Percentiles rank a stretch among this genome's conserved stretches.
Conservation (phyloP, 2,113 vertebrate species). For the Lasiurus cinereus region DNA sequence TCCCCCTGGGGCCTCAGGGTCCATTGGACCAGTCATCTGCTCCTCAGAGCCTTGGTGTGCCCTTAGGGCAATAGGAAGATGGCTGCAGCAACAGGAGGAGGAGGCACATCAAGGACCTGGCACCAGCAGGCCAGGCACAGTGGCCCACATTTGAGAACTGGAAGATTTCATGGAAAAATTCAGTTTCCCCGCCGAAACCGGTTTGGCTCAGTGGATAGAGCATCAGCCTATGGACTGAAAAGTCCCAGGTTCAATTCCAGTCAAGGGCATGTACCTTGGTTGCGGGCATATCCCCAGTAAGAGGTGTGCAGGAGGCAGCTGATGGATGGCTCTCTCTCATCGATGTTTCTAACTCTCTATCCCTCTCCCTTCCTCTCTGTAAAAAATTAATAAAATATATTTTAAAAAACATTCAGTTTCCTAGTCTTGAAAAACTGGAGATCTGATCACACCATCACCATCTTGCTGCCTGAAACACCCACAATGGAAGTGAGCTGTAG, state of each 20-base stretch:
- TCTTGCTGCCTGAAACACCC: background rate
- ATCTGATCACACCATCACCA: rapidly evolving
- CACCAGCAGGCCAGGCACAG: background rate
- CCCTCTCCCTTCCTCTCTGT: too few species aligned
- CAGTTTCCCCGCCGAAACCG: background rate
- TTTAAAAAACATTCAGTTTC: background rate
- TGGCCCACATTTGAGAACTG: background rate
- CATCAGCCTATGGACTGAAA: too few species aligned
- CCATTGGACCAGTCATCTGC: background rate
- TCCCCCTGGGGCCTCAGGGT: background rate
- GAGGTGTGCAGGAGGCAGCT: too few species aligned
- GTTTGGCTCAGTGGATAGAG: too few species aligned
- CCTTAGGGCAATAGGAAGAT: background rate
- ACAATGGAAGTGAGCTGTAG: rapidly evolving
- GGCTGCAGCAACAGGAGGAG: background rate
- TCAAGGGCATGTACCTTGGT: too few species aligned
- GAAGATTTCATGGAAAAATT: background rate
- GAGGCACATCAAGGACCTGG: background rate
- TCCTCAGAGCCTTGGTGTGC: background rate
- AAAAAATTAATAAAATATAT: too few species aligned
- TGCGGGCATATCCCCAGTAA: too few species aligned
- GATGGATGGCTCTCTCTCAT: too few species aligned
- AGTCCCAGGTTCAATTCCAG: too few species aligned
- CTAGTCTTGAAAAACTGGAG: background rate
- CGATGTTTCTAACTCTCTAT: too few species aligned